Percentiles rank a stretch among this genome's conserved stretches.
Conservation (phyloP, 1,140 invertebrate genomes). For the Cataglyphis hispanica region DNA sequence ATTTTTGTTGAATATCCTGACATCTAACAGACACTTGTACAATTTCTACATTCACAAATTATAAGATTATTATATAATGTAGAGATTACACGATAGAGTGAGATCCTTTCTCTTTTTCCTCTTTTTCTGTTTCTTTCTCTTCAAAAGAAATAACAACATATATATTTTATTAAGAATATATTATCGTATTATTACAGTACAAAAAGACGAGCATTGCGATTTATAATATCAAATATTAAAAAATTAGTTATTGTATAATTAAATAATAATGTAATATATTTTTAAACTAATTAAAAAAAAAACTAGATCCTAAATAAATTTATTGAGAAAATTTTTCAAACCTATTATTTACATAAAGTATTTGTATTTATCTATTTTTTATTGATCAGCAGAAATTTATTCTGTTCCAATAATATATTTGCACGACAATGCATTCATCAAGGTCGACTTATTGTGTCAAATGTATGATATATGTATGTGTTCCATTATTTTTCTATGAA, state of each 20-base stretch:
- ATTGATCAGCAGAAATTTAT: not conserved
- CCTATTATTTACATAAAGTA: not conserved
- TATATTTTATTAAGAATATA: too few species aligned
- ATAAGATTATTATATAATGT: slow-evolving; percentile 9
- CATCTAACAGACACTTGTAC: not conserved
- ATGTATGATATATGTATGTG: not conserved
- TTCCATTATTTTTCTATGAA: not conserved
- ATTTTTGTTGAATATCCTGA: not conserved
- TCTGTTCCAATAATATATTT: not conserved
- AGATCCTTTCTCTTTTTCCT: too few species aligned
- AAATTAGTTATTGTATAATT: too few species aligned
- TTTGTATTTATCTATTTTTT: not conserved
- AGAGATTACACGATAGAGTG: too few species aligned
- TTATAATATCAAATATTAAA: too few species aligned
- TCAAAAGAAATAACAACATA: too few species aligned
- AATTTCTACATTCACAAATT: not conserved
- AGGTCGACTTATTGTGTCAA: not conserved
- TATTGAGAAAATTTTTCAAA: not conserved
- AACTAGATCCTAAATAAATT: not conserved
- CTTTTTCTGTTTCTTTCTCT: too few species aligned
- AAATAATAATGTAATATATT: not conserved
- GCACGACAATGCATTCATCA: slow-evolving; percentile 5
- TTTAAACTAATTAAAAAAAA: not conserved
- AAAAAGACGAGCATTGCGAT: too few species aligned
- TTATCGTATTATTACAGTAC: too few species aligned